Base-by-base conservation (phyloP, 2,888 invertebrate genomes). In the Drosophila fungiperda region DNA sequence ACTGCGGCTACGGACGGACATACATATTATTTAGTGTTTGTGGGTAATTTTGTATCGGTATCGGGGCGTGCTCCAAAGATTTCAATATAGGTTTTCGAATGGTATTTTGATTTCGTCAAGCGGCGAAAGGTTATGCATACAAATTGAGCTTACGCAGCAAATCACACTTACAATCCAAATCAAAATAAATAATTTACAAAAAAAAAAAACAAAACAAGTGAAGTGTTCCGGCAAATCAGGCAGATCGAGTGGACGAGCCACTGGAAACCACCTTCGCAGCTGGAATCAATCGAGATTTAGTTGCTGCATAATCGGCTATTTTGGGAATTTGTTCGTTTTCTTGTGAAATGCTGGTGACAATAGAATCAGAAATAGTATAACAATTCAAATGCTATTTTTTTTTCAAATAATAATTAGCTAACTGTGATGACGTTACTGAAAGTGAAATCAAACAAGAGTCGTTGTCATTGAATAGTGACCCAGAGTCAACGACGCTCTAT, bases 101-200 rank as follows among this genome's bases (percentile, higher is more conserved):
- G 29, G 64, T 58, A 23, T 66, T 68, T 68, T 61, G 53, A 63
- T 74, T 82, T 80, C 68, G 60, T 76, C 80, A 82, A 82, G 63
- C 48, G 65, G 42, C 59, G 70, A 68, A 82, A 68, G 58, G 79
- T 67, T 76, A 68, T 62, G 89, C 79, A 85, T 85, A 89, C 79
- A 66, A 85, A 85, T 88, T 61, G 60, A 63, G n/a, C 36, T 15
- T 15, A 49, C 58, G 57, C 55, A 52, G 23, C 23, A 45, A 23
- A 45, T 45, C 45, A 8, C 20, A 63, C 62, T 32, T 63, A 45
- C n/a, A 50, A 35, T 48, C 40, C 55, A 26, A 8, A 11, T 1
- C 20, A 29, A 33, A 17, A 11, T 1, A n/a, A 9, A 26, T 17
- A 29, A 26, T 15, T 9, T n/a, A 32, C 1, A 40, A 9, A 20